A percentile compares a stretch with the other conserved stretches of the same genome.
phyloP scores from a whole-genome alignment of 2,888 invertebrate species.

The Apoda limacodes region DNA sequence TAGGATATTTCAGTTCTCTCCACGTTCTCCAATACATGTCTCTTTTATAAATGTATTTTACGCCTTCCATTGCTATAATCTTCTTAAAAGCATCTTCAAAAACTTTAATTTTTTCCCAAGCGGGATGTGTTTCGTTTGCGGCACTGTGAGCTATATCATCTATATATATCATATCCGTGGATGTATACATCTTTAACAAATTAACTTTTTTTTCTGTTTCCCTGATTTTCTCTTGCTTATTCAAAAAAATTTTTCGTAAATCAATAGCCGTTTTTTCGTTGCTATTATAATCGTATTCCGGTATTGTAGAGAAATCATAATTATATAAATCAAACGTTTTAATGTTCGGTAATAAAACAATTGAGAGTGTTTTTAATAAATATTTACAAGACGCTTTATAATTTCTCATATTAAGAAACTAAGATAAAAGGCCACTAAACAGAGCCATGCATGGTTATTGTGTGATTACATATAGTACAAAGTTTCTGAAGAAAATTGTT shows the following conservation, averaged over 20 bases:
- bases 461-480: no score
- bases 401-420: no score
- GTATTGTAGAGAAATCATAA: slow-evolving; percentile 8
- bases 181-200: slow-evolving; percentile 13
- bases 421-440: no score
- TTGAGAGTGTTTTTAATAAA: no score
- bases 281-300: slow-evolving; percentile 8
- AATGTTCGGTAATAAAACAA: no score
- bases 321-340: no score
- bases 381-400: no score
- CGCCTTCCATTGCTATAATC: slow-evolving; percentile 32
- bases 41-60: slow-evolving; percentile 38
- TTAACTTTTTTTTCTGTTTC: slow-evolving; percentile 7
- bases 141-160: slow-evolving; percentile 30
- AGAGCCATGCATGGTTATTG: no score
- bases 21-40: slow-evolving; percentile 44
- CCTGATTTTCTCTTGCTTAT: slow-evolving; percentile 19
- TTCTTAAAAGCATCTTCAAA: slow-evolving; percentile 32
- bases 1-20: slow-evolving; percentile 27
- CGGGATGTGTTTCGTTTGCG: slow-evolving; percentile 11
- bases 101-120: slow-evolving; percentile 16
- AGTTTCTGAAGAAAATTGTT: no score
- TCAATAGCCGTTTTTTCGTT: slow-evolving; percentile 5
- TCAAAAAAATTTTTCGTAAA: slow-evolving; percentile 23
- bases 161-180: slow-evolving; percentile 24